Evolutionary conservation across 1,140 invertebrate species (phyloP).

Genomic region (Apolygus lucorum): DNA sequence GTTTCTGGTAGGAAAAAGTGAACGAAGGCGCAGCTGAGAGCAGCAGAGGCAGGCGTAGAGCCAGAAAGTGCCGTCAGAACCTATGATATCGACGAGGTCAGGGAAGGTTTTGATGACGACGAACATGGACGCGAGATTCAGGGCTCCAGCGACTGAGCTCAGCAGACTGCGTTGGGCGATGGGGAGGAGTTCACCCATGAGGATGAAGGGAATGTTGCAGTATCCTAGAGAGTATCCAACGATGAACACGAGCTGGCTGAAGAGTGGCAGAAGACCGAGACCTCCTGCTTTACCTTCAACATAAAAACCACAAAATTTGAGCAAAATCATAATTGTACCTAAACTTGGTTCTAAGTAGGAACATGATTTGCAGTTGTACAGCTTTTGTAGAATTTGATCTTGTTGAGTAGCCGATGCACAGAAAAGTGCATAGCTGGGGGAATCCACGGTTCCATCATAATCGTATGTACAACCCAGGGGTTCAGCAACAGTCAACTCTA

Average conservation of each 20-base stretch:
- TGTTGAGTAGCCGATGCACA: too few species aligned
- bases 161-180: conserved; percentile 39
- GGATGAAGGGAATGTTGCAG: conserved; percentile 44
- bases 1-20: conserved; percentile 47
- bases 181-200: conserved; percentile 47
- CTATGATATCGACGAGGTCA: conserved; percentile 37
- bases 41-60: conserved; percentile 44
- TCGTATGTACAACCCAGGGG: too few species aligned
- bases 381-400: too few species aligned
- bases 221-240: conserved; percentile 45
- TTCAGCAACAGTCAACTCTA: too few species aligned
- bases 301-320: background rate
- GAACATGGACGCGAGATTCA: conserved; percentile 44
- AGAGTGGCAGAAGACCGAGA: conserved; percentile 41
- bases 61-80: conserved; percentile 43
- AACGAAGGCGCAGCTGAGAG: conserved; percentile 40
- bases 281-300: conserved; percentile 21
- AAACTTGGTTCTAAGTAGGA: background rate
- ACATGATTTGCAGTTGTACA: too few species aligned
- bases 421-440: too few species aligned
- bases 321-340: background rate
- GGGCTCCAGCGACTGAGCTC: conserved; percentile 40
- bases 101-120: conserved; percentile 43
- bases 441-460: too few species aligned
- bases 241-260: conserved; percentile 43